These are phyloP conservation scores for Clupea harengus DNA, from an alignment of 2,113 vertebrate genomes.

Conservation along the genomic window DNA sequence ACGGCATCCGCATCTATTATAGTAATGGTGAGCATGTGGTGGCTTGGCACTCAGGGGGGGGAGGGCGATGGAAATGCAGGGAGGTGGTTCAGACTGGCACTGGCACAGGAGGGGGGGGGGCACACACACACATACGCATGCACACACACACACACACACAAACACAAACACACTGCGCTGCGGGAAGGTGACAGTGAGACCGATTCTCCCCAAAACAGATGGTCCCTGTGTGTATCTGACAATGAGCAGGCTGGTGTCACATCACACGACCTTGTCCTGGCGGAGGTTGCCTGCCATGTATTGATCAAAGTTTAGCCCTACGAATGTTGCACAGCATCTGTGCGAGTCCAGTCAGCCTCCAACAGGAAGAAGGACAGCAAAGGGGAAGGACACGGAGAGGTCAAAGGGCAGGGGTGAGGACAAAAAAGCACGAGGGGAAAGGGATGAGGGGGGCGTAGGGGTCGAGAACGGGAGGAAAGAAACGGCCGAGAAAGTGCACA, in stretches of 20 bases:
- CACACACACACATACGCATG: not conserved
- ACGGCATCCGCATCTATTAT: constrained; percentile 2
- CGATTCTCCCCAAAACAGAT: not conserved
- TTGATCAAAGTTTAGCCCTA: not conserved
- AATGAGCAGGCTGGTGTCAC: not conserved
- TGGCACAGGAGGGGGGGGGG: too few relatives aligned
- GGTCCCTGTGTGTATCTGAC: not conserved
- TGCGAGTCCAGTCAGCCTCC: not conserved
- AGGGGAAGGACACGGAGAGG: not conserved
- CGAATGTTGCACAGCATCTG: not conserved
- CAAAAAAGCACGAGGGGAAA: not conserved
- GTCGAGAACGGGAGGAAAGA: not conserved
- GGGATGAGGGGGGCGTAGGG: not conserved
- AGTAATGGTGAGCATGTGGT: constrained; percentile 10
- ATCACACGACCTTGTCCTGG: not conserved
- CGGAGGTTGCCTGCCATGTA: not conserved
- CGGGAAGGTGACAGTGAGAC: constrained; percentile 6
- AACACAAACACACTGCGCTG: not conserved
- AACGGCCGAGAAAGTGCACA: not conserved
- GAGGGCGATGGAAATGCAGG: not conserved
- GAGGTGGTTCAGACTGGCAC: not conserved
- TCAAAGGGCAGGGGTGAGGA: not conserved
- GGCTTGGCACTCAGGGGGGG: not conserved
- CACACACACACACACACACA: not conserved
- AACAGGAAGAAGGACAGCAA: not conserved